A percentile compares a stretch with the other conserved stretches of the same genome.
phyloP scores from a whole-genome alignment of 1,140 invertebrate genomes.

The Drosophila paulistorum region DNA sequence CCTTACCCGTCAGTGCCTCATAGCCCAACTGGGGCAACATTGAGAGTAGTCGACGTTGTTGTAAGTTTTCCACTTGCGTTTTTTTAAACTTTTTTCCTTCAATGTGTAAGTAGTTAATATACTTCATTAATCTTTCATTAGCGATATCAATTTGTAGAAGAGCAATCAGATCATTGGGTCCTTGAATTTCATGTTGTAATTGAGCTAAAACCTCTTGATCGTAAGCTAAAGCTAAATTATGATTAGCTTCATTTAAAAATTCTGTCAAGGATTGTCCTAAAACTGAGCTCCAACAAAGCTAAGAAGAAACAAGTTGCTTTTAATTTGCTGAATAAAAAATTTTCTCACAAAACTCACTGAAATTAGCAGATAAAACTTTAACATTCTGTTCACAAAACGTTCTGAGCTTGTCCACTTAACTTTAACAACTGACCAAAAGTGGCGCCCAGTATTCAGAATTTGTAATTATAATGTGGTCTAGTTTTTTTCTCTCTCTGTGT shows the following conservation, averaged over 20 bases:
- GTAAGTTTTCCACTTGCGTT: slow-evolving; percentile 31
- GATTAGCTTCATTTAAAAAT: slow-evolving; percentile 61
- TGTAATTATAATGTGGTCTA: slow-evolving; percentile 65
- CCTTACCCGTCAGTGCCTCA: slow-evolving; percentile 39
- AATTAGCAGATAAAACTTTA: slow-evolving; percentile 13
- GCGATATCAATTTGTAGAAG: slow-evolving; percentile 59
- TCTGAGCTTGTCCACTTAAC: slow-evolving; percentile 41
- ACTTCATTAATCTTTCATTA: slow-evolving; percentile 51
- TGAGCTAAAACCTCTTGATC: slow-evolving; percentile 62
- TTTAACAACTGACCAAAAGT: slow-evolving; percentile 36
- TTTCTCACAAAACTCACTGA: slow-evolving; percentile 37
- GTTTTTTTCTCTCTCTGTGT: neutral
- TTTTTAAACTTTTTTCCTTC: slow-evolving; percentile 59
- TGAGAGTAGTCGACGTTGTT: slow-evolving; percentile 47
- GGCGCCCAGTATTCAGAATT: slow-evolving; percentile 37
- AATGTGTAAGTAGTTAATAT: slow-evolving; percentile 30
- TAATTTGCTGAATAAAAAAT: neutral
- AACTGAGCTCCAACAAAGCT: neutral
- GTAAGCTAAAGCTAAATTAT: slow-evolving; percentile 52
- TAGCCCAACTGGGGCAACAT: slow-evolving; percentile 56
- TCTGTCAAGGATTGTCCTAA: slow-evolving; percentile 21
- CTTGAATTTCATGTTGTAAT: slow-evolving; percentile 61
- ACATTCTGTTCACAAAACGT: slow-evolving; percentile 48
- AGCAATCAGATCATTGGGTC: slow-evolving; percentile 52
- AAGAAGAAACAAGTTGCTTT: neutral